Evolutionary conservation across 2,113 vertebrate genomes (phyloP).

Genomic region (Noctilio leporinus): DNA sequence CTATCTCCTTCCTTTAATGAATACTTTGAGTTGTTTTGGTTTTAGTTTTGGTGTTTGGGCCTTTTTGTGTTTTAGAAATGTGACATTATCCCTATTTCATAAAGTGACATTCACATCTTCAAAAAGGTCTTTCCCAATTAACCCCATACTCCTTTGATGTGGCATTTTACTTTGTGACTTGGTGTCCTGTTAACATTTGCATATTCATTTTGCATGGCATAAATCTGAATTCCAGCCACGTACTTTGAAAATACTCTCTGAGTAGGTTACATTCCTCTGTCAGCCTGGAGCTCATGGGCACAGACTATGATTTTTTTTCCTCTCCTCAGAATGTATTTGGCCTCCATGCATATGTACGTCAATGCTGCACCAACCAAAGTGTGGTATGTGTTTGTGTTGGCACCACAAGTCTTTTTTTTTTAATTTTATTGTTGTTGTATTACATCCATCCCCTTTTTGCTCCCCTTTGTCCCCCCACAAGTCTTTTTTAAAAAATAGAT

Average conservation of each 20-base stretch:
- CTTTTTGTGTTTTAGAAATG: neutral
- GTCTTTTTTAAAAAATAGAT: neutral
- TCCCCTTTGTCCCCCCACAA: no score
- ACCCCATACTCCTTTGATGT: constrained; percentile 46
- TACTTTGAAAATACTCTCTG: constrained; percentile 58
- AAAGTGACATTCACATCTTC: constrained; percentile 50
- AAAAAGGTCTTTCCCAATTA: constrained; percentile 52
- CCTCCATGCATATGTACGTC: constrained; percentile 10
- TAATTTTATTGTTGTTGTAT: no score
- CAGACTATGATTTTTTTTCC: constrained; percentile 18
- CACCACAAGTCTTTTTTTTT: neutral
- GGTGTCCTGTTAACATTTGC: constrained; percentile 52
- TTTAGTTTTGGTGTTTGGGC: neutral
- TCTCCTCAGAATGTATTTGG: constrained; percentile 37
- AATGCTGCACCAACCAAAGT: constrained; percentile 22
- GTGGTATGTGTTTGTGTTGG: neutral
- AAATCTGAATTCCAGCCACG: constrained; percentile 54
- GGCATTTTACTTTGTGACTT: constrained; percentile 56
- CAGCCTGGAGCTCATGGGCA: constrained; percentile 18
- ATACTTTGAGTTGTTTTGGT: neutral
- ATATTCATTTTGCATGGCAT: constrained; percentile 57
- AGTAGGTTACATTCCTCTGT: constrained; percentile 66
- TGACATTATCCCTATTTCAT: constrained; percentile 53
- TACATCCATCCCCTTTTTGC: no score
- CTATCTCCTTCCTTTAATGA: constrained; percentile 1